Conservation (phyloP, 2,888 invertebrate genomes). For the Lacanobia oleracea region DNA sequence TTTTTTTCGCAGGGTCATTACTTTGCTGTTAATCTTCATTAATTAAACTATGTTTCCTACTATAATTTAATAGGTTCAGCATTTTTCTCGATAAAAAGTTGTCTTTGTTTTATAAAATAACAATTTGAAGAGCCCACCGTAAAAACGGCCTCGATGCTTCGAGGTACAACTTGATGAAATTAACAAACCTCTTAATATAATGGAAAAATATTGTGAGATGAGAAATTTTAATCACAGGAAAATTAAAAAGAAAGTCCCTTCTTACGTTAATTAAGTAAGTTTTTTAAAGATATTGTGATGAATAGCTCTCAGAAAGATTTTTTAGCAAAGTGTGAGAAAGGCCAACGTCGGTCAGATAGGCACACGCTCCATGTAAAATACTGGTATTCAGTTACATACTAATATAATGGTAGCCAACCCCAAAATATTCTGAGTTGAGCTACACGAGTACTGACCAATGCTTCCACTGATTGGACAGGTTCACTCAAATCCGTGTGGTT, state of each 20-base stretch:
- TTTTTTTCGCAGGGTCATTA: not conserved
- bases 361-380: no score
- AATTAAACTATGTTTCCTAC: not conserved
- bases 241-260: conserved; percentile 1
- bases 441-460: no score
- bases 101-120: conserved; percentile 38
- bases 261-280: conserved; percentile 24
- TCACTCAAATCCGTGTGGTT: no score
- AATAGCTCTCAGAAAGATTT: no score
- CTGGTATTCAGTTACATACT: no score
- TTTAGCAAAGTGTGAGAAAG: no score
- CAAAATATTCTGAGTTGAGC: no score
- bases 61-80: not conserved
- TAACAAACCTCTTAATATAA: conserved; percentile 42
- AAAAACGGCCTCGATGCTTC: not conserved
- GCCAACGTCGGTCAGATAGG: no score
- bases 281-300: conserved; percentile 21
- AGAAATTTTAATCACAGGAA: conserved; percentile 34
- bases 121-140: conserved; percentile 16
- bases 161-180: conserved; percentile 29
- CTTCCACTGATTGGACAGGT: no score
- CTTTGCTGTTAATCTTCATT: not conserved
- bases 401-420: no score
- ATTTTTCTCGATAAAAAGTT: conserved; percentile 6
- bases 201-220: conserved; percentile 39